A percentile compares a stretch with the other conserved stretches of the same genome.
Evolutionary conservation across 1,140 invertebrate genomes (phyloP).

Genomic region (Triops cancriformis): DNA sequence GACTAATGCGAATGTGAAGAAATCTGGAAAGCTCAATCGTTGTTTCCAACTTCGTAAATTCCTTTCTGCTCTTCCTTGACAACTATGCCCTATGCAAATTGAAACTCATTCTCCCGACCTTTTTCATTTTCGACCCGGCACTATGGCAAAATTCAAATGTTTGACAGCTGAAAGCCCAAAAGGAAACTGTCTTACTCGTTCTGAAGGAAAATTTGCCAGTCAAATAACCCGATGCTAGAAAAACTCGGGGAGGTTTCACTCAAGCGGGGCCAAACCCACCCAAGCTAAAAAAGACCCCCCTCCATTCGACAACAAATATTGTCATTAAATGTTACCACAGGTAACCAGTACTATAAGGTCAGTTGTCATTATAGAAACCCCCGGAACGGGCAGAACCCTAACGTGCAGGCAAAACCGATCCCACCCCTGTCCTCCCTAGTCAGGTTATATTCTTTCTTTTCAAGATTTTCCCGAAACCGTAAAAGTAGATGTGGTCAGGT

Average conservation of each 20-base stretch:
- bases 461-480: neutral
- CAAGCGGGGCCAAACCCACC: neutral
- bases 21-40: neutral
- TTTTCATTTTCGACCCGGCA: neutral
- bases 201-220: neutral
- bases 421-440: neutral
- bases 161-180: neutral
- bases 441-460: neutral
- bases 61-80: neutral
- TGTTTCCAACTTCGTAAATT: neutral
- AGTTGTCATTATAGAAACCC: neutral
- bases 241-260: neutral
- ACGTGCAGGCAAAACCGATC: neutral
- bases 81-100: neutral
- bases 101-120: neutral
- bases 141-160: neutral
- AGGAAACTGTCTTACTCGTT: neutral
- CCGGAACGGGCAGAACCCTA: neutral
- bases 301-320: neutral
- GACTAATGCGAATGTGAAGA: too few species aligned
- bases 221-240: neutral
- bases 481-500: neutral
- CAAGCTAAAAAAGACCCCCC: neutral
- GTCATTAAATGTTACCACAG: slow-evolving; percentile 10
- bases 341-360: neutral